phyloP scores from a whole-genome alignment of 2,797 vertebrate genomes.

The Cephalopachus bancanus region DNA sequence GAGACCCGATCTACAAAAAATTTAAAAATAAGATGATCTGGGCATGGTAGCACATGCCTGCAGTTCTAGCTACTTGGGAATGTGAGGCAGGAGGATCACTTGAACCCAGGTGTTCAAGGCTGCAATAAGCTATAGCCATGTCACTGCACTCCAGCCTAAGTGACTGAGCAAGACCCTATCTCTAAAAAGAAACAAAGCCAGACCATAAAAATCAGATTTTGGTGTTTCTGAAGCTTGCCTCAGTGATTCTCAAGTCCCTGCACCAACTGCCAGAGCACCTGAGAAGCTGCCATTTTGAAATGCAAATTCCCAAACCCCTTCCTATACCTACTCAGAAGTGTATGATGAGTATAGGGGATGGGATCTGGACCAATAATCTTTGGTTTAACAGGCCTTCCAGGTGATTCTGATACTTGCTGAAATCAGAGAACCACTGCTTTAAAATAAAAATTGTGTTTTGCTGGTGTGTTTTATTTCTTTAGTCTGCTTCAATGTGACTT shows the following conservation, averaged over 20 bases:
- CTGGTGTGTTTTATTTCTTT: neutral
- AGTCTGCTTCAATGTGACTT: neutral
- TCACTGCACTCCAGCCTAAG: too few species aligned
- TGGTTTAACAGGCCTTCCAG: neutral
- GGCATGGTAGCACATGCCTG: too few species aligned
- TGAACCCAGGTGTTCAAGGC: too few species aligned
- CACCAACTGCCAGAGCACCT: neutral
- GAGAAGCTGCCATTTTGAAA: neutral
- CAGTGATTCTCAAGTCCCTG: neutral
- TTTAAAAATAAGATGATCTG: too few species aligned
- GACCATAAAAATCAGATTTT: neutral
- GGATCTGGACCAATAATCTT: neutral
- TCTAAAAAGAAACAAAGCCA: too few species aligned
- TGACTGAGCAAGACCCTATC: too few species aligned
- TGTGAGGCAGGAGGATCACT: too few species aligned
- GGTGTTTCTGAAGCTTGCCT: conserved; percentile 4
- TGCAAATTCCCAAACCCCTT: neutral
- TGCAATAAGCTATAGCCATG: too few species aligned
- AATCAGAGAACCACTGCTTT: neutral
- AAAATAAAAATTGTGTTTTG: neutral
- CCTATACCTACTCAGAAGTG: neutral
- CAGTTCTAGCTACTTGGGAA: too few species aligned
- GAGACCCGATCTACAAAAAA: too few species aligned
- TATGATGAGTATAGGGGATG: too few species aligned
- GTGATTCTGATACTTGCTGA: neutral